These are phyloP conservation scores for Asobara japonica DNA, from an alignment of 1,140 invertebrate genomes.

Conservation along the genomic window DNA sequence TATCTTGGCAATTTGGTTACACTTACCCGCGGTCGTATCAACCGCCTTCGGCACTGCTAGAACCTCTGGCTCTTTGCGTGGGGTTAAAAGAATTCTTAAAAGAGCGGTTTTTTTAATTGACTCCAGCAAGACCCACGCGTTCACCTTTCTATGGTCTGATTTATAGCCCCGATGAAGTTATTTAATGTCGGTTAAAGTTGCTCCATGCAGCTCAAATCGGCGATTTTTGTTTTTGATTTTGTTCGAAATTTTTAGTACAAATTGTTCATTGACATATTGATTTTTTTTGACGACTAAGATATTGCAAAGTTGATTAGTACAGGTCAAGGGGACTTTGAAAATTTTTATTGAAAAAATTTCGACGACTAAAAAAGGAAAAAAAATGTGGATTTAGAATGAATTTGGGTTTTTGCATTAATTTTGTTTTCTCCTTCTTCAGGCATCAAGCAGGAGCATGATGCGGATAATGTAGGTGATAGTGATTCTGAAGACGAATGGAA, in stretches of 20 bases:
- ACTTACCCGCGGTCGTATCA: too few relatives aligned
- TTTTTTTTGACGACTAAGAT: too few relatives aligned
- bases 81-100: background rate
- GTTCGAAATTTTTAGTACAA: too few relatives aligned
- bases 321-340: too few relatives aligned
- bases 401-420: conserved; percentile 16
- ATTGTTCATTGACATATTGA: background rate
- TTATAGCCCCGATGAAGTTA: background rate
- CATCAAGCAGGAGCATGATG: conserved; percentile 56
- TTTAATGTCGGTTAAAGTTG: background rate
- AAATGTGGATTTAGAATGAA: too few relatives aligned
- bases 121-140: background rate
- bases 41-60: too few relatives aligned
- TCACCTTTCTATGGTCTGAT: conserved; percentile 1
- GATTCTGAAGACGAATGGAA: conserved; percentile 84
- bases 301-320: too few relatives aligned
- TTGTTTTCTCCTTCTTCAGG: conserved; percentile 52
- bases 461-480: conserved; percentile 79
- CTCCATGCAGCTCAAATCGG: too few relatives aligned
- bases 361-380: too few relatives aligned
- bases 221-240: too few relatives aligned
- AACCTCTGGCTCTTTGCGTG: background rate
- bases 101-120: background rate
- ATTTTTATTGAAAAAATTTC: too few relatives aligned
- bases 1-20: too few relatives aligned